Evolutionary conservation across 2,797 vertebrate species (phyloP).

Genomic region (Oryzias sinensis): DNA sequence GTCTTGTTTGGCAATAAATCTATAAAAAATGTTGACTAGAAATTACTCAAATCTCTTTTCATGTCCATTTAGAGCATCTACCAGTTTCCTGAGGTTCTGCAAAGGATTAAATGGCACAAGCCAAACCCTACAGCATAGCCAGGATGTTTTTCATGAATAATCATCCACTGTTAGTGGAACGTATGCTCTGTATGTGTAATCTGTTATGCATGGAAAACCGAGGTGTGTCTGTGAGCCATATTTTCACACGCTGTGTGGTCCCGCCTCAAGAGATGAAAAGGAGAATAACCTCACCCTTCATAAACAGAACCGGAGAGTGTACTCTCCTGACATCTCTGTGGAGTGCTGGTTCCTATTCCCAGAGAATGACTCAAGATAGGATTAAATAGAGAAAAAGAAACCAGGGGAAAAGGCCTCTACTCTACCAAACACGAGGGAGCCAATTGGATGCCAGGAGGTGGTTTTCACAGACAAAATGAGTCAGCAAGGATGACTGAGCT

Average conservation of each 20-base stretch:
- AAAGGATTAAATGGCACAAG: too few relatives aligned
- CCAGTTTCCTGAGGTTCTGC: conserved; percentile 10
- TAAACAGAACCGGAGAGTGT: conserved; percentile 75
- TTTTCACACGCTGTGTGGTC: conserved; percentile 81
- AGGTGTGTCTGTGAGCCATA: conserved; percentile 74
- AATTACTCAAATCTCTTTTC: not conserved
- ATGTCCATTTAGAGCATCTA: not conserved
- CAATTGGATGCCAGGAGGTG: conserved; percentile 52
- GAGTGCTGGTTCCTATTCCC: conserved; percentile 59
- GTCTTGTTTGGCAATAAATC: not conserved
- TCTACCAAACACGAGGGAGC: conserved; percentile 43
- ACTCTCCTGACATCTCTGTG: conserved; percentile 56
- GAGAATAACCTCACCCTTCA: conserved; percentile 79
- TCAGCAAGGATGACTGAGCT: conserved; percentile 52
- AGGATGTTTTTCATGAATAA: conserved; percentile 16
- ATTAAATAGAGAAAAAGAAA: conserved; percentile 13
- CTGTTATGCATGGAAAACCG: conserved; percentile 53
- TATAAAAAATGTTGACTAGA: too few relatives aligned
- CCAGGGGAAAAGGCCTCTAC: conserved; percentile 13
- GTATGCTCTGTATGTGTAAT: conserved; percentile 21
- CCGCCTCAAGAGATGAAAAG: conserved; percentile 66
- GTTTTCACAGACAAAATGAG: conserved; percentile 56
- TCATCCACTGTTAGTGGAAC: conserved; percentile 54
- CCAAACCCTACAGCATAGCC: not conserved
- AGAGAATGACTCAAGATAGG: conserved; percentile 69